phyloP scores from a whole-genome alignment of 1,140 invertebrate genomes.

The Grapholita molesta region DNA sequence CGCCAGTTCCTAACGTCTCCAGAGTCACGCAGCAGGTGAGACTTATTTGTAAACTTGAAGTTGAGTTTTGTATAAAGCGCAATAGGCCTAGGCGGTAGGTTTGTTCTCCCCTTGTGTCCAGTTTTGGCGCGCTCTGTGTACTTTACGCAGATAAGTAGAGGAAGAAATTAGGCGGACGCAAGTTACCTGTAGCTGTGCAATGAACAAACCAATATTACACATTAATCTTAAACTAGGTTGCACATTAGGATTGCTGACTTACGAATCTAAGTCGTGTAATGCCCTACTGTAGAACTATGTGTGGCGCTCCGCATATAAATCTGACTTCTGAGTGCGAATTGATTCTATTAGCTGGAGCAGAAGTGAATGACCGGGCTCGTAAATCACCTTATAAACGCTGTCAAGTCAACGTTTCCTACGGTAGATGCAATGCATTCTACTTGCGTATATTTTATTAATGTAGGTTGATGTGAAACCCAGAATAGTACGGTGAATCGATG shows the following conservation, averaged over 20 bases:
- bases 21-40: slow-evolving; percentile 71
- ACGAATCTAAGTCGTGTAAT: neutral
- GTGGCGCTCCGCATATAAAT: neutral
- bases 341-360: neutral
- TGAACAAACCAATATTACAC: too few relatives aligned
- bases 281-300: neutral
- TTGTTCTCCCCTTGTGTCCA: too few relatives aligned
- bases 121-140: too few relatives aligned
- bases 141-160: too few relatives aligned
- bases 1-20: slow-evolving; percentile 45
- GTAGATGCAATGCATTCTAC: neutral
- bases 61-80: too few relatives aligned
- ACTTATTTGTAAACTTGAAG: neutral
- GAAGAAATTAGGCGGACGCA: too few relatives aligned
- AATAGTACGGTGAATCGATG: too few relatives aligned
- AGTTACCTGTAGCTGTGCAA: too few relatives aligned
- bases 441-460: neutral
- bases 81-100: too few relatives aligned
- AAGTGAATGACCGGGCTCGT: neutral
- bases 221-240: too few relatives aligned
- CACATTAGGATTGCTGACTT: too few relatives aligned
- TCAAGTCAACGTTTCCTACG: neutral
- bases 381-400: slow-evolving; percentile 12
- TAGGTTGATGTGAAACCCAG: neutral
- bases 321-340: neutral